A percentile compares a stretch with the other conserved stretches of the same genome.
These are phyloP conservation scores for Prenolepis imparis DNA, from an alignment of 2,888 invertebrate species.

Conservation along the genomic window DNA sequence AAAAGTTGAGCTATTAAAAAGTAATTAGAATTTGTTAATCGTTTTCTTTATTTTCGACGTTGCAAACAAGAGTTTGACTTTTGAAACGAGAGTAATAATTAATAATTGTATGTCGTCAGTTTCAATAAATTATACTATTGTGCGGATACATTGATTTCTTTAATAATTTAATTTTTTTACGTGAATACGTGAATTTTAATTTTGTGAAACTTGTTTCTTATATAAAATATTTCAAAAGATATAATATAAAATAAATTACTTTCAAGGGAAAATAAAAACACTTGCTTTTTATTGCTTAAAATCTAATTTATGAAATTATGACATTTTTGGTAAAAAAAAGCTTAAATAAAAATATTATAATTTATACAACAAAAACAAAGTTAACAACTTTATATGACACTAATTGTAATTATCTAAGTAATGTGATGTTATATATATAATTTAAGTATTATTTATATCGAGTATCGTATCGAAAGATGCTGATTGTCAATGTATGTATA, in stretches of 20 bases:
- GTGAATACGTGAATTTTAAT: not conserved
- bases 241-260: constrained; percentile 6
- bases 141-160: not conserved
- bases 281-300: constrained; percentile 19
- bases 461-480: constrained; percentile 4
- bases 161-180: constrained; percentile 6
- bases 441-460: constrained; percentile 13
- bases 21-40: not conserved
- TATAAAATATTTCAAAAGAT: not conserved
- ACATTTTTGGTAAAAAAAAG: constrained; percentile 18
- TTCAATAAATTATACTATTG: not conserved
- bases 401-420: not conserved
- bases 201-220: not conserved
- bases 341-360: constrained; percentile 1
- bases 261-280: constrained; percentile 3
- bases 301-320: constrained; percentile 22
- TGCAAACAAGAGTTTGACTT: not conserved
- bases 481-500: constrained; percentile 23
- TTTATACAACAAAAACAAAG: not conserved
- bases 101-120: not conserved
- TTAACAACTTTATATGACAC: not conserved
- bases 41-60: not conserved
- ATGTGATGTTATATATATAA: not conserved
- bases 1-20: not conserved
- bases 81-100: not conserved